These are phyloP conservation scores for Heteractis magnifica DNA, from an alignment of 92 coral and sea anemone species.

Conservation along the genomic window DNA sequence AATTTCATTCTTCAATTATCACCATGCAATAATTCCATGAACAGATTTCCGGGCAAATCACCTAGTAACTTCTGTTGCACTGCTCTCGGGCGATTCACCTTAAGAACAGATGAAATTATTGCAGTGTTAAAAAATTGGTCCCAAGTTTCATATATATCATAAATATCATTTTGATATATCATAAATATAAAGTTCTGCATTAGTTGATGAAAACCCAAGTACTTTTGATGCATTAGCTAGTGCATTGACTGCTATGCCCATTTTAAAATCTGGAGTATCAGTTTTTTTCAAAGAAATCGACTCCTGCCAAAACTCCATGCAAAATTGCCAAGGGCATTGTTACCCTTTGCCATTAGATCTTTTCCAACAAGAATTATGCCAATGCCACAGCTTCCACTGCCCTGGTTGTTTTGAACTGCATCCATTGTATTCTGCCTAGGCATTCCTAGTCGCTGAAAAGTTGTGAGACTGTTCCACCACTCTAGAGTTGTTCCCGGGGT, in stretches of 20 bases:
- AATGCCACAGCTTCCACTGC: slow-evolving; percentile 21
- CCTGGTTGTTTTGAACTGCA: slow-evolving; percentile 5
- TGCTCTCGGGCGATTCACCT: slow-evolving; percentile 30
- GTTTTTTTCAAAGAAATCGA: not conserved
- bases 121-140: not conserved
- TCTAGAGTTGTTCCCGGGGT: not conserved
- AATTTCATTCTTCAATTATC: not conserved
- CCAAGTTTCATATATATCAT: not conserved
- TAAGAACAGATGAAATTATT: slow-evolving; percentile 18
- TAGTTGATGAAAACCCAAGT: not conserved
- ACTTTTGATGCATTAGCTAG: not conserved
- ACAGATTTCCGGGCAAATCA: slow-evolving; percentile 9
- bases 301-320: slow-evolving; percentile 2
- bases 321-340: not conserved
- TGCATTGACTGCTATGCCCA: slow-evolving; percentile 10
- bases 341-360: not conserved
- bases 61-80: slow-evolving; percentile 23
- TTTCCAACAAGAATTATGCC: slow-evolving; percentile 3
- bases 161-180: not conserved
- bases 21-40: not conserved
- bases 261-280: slow-evolving; percentile 13
- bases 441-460: slow-evolving; percentile 14
- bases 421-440: slow-evolving; percentile 15
- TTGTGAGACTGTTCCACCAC: not conserved
- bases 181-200: not conserved